Percentiles rank a stretch among this genome's conserved stretches.
Evolutionary conservation across 2,113 vertebrate species (phyloP).

Genomic region (Scopus umbretta): DNA sequence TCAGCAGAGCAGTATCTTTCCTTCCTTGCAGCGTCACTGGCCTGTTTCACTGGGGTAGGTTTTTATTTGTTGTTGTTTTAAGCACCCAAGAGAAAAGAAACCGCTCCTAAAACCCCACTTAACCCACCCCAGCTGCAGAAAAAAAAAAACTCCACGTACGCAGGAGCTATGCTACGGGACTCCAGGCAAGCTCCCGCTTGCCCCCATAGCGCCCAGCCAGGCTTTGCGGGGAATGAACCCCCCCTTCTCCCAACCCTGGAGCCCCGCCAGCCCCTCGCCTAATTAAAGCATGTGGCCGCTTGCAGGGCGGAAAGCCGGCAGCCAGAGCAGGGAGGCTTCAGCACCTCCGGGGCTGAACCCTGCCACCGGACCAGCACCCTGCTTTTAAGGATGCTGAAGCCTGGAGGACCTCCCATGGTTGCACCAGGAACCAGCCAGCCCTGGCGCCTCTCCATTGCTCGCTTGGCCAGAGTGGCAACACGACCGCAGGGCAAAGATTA

Average conservation of each 20-base stretch:
- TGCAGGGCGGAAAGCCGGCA: background rate
- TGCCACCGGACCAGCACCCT: background rate
- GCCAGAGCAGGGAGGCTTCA: accelerated
- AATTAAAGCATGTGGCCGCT: background rate
- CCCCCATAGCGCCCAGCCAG: background rate
- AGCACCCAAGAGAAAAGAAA: slow-evolving; percentile 1
- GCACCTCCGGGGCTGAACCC: background rate
- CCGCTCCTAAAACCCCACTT: background rate
- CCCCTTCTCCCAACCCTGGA: background rate
- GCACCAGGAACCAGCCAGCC: accelerated
- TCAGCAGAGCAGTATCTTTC: background rate
- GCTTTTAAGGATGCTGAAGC: background rate
- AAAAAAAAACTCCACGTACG: background rate
- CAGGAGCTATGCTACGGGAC: background rate
- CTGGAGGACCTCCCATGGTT: background rate
- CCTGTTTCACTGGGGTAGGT: background rate
- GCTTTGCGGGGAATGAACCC: background rate
- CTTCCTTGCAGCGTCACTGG: background rate
- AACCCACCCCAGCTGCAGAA: background rate
- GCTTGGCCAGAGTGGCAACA: too few species aligned
- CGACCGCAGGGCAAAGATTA: background rate
- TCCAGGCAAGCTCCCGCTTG: background rate
- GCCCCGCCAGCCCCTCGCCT: background rate
- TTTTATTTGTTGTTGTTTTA: slow-evolving; percentile 23
- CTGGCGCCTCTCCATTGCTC: background rate